phyloP scores from a whole-genome alignment of 2,113 vertebrate genomes.

The Hippoglossus stenolepis region DNA sequence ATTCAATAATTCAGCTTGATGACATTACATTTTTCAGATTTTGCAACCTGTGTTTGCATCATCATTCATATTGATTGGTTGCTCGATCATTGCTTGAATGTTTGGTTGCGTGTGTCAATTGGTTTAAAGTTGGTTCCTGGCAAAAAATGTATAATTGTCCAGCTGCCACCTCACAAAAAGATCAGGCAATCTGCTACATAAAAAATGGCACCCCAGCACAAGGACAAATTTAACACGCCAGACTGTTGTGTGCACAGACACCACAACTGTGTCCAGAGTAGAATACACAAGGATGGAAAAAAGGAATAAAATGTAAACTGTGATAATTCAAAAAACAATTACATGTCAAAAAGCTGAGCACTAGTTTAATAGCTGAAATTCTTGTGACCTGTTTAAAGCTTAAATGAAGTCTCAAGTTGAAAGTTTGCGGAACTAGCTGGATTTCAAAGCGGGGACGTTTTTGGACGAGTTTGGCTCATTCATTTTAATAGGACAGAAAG shows the following conservation, averaged over 20 bases:
- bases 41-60: not conserved
- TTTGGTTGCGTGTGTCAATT: not conserved
- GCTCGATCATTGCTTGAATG: not conserved
- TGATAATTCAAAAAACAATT: too few species aligned
- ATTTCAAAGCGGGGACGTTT: not conserved
- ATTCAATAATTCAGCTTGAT: not conserved
- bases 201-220: too few species aligned
- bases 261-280: not conserved
- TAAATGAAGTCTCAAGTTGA: not conserved
- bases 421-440: not conserved
- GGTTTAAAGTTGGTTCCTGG: not conserved
- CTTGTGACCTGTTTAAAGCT: too few species aligned
- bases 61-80: not conserved
- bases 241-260: not conserved
- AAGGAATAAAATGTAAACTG: too few species aligned
- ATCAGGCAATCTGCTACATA: too few species aligned
- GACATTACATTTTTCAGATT: not conserved
- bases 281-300: not conserved
- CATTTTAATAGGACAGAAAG: not conserved
- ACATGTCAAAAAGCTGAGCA: too few species aligned
- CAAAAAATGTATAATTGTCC: not conserved
- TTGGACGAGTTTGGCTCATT: not conserved
- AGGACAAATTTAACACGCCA: not conserved
- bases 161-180: not conserved
- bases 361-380: too few species aligned